These are phyloP conservation scores for Oryzias celebensis DNA, from an alignment of 2,113 vertebrate genomes.

Conservation along the genomic window DNA sequence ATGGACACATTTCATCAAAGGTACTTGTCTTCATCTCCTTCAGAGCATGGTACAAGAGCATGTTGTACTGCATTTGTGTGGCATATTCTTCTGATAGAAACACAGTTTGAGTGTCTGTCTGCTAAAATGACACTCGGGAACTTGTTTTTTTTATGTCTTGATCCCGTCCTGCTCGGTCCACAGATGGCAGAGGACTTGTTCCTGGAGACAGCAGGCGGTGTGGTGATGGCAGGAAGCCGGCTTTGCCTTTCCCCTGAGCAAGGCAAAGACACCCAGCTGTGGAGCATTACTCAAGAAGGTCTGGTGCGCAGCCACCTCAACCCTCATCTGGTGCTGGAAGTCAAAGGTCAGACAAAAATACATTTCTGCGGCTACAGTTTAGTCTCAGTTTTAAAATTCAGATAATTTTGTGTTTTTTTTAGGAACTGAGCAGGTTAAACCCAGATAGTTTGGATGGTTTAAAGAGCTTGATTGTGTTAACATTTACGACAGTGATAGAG, in stretches of 20 bases:
- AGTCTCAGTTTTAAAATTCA: neutral
- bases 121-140: neutral
- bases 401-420: no score
- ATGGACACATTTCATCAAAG: conserved; percentile 87
- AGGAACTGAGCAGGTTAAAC: no score
- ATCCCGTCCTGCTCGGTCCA: neutral
- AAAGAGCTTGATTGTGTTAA: no score
- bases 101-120: no score
- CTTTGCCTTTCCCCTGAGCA: conserved; percentile 83
- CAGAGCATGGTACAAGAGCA: neutral
- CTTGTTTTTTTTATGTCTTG: neutral
- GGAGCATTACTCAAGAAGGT: conserved; percentile 87
- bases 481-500: no score
- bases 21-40: conserved; percentile 58
- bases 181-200: conserved; percentile 90
- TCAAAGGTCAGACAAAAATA: conserved; percentile 87
- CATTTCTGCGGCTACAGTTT: neutral
- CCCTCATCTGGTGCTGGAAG: conserved; percentile 88
- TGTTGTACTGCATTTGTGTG: no score
- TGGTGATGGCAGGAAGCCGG: conserved; percentile 87
- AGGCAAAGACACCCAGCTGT: conserved; percentile 83
- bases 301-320: conserved; percentile 85
- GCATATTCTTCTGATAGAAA: no score
- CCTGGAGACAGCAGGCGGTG: conserved; percentile 83
- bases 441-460: no score